Base-by-base conservation (phyloP, 2,888 invertebrate genomes). In the Chrysomela aeneicollis region DNA sequence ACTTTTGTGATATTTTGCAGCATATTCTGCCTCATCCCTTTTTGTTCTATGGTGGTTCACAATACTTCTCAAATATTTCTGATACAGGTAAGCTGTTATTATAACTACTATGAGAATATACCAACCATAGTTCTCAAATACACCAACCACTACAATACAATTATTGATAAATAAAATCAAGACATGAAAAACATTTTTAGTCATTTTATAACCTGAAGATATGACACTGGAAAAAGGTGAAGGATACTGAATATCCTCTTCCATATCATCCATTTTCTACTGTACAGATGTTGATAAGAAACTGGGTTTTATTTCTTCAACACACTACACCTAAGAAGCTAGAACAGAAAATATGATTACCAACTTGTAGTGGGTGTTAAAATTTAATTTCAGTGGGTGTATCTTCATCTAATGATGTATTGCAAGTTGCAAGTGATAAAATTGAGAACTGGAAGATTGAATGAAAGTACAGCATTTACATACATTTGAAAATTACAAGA, bases 1-100 rank as follows among this genome's bases (percentile, higher is more conserved):
- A 85, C 85, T 79, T 80, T 85, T 85, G 64, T 84, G 84, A 73
- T 84, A 84, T 70, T 84, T 83, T 21, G 81, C 84, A 19, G 78
- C 77, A 73, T 84, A 84, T 66, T 83, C 81, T 21, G 73, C 69
- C 30, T 84, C 82, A 9, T 79, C 80, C 63, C 70, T 80, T 46
- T 71, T 74, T 18, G 74, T 66, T 58, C 73, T 79, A 79, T 83
- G 84, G 1, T 57, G 75, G 12, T 70, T 70, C 64, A 82, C 79
- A 54, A 73, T 75, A 51, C 80, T 76, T 53, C 74, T 68, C n/a
- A 83, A 52, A 19, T 64, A 69, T 65, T 79, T 81, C 17, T 79
- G 79, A 62, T 78, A 82, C 15, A 79, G 67, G 59, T 81, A 82
- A 61, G 77, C 71, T 17, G 81, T 64, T 15, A 74, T 66, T 46